These are phyloP conservation scores for Drosophila nikananu DNA, from an alignment of 1,140 invertebrate species.

Conservation along the genomic window DNA sequence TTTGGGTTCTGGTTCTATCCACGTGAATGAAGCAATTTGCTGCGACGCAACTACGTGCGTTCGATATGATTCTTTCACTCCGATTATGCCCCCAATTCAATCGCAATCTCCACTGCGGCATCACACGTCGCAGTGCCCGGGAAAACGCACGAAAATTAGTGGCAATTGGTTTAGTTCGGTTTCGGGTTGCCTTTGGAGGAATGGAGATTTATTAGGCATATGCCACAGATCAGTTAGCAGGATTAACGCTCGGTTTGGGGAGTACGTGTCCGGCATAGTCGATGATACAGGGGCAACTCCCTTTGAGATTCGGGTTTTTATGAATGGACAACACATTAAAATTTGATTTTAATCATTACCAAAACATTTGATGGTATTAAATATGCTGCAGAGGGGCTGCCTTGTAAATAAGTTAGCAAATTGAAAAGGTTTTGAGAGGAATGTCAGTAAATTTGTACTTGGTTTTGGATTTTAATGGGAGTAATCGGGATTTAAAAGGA, in stretches of 20 bases:
- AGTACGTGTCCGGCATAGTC: slow-evolving; percentile 66
- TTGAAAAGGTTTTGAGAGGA: not conserved
- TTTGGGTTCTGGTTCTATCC: too few relatives aligned
- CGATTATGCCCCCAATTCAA: slow-evolving; percentile 35
- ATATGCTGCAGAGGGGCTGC: not conserved
- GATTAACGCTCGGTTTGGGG: slow-evolving; percentile 52
- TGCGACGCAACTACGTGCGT: slow-evolving; percentile 64
- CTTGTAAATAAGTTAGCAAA: slow-evolving; percentile 21
- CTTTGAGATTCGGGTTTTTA: not conserved
- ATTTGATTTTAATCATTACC: slow-evolving; percentile 37
- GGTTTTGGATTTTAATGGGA: slow-evolving; percentile 4
- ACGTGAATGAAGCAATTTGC: slow-evolving; percentile 80
- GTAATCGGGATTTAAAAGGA: slow-evolving; percentile 1
- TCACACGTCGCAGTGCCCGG: slow-evolving; percentile 66
- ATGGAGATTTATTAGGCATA: slow-evolving; percentile 80
- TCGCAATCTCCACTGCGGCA: slow-evolving; percentile 55
- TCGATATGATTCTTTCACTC: slow-evolving; percentile 37
- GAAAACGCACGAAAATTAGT: slow-evolving; percentile 80
- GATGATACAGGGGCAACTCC: not conserved
- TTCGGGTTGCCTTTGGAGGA: slow-evolving; percentile 19
- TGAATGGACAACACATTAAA: slow-evolving; percentile 43
- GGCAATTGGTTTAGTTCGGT: slow-evolving; percentile 62
- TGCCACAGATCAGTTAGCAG: slow-evolving; percentile 66
- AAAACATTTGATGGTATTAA: slow-evolving; percentile 17
- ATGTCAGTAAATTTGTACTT: not conserved